phyloP scores from a whole-genome alignment of 2,888 invertebrate genomes.

The Chymomyza caudatula region DNA sequence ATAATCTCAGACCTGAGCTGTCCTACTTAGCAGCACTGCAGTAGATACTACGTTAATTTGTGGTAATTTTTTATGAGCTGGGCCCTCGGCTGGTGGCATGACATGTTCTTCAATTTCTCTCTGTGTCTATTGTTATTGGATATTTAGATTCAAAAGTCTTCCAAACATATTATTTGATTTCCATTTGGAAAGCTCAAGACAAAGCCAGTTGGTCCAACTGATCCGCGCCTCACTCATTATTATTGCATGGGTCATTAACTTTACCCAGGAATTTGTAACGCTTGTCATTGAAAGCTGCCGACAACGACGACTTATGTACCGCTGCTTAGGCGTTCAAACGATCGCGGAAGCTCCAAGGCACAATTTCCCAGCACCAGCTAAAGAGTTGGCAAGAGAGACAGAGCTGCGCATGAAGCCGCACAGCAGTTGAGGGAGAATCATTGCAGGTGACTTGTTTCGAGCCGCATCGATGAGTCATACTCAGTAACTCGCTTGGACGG shows the following conservation, averaged over 20 bases:
- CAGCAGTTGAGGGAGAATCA: neutral
- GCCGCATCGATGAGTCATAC: neutral
- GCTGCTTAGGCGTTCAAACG: constrained; percentile 30
- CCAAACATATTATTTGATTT: constrained; percentile 54
- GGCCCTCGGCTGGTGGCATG: constrained; percentile 42
- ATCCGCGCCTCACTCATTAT: constrained; percentile 43
- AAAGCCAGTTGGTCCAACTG: constrained; percentile 59
- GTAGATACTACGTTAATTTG: constrained; percentile 56
- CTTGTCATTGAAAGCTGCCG: constrained; percentile 65
- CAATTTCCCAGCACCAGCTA: constrained; percentile 28
- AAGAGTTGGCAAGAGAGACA: neutral
- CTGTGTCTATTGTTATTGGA: constrained; percentile 2
- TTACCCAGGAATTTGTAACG: constrained; percentile 56
- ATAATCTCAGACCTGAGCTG: neutral
- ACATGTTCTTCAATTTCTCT: constrained; percentile 4
- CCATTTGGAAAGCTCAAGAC: constrained; percentile 61
- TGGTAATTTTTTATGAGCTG: constrained; percentile 63
- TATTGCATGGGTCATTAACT: constrained; percentile 56
- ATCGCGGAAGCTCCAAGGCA: constrained; percentile 52
- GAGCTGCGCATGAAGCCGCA: no score
- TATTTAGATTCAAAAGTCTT: neutral
- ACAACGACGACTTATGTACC: constrained; percentile 35
- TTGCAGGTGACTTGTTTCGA: neutral
- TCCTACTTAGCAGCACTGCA: neutral
- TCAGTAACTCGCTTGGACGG: neutral